Evolutionary conservation across 1,140 invertebrate species (phyloP), one percentile per base, ranked within the genome.

Genomic region (Cepaea nemoralis): DNA sequence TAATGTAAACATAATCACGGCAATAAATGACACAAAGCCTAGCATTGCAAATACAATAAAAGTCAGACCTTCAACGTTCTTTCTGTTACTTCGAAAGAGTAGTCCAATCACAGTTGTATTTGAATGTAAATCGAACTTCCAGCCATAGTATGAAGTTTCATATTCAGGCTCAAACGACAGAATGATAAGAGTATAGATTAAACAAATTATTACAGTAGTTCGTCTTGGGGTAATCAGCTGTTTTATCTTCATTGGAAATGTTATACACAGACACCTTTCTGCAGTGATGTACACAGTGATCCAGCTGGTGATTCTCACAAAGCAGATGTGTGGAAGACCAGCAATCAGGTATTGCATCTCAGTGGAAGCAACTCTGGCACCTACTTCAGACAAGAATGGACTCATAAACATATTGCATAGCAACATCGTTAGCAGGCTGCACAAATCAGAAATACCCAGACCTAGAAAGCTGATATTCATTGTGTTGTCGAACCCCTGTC

Each of bases 101-200:
- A 73, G 37, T 12, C 70, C 70, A 39, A 73, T 31, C 10, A 73
- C 14, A 27, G 70, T 73, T 73, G 22, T 73, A 39, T 73, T 73
- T 73, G 22, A 16, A 10, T 27, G 14, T 12, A 39, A 12, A 31
- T 73, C 35, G 27, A 19, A 73, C 40, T 73, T 73, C 70, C 70
- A 73, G 22, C 27, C 70, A 6, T 37, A 8, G 19, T 42, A 39
- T 8, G 70, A 22, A 37, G 70, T 73, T 10, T 10, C 19, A 39
- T 73, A 73, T 27, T 39, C 70, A 31, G 70, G 70, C n/a, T n/a
- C n/a, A n/a, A n/a, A n/a, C n/a, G n/a, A n/a, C n/a, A n/a, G n/a
- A n/a, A n/a, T n/a, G n/a, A 12, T 6, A 37, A 19, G 40, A 73
- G 40, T 12, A 39, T 6, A 39, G 33, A 12, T 24, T 42, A 31